Percentiles rank a stretch among this genome's conserved stretches.
phyloP scores from a whole-genome alignment of 30 jellyfish, hydroid and myxozoan species.

The Turritopsis rubra region DNA sequence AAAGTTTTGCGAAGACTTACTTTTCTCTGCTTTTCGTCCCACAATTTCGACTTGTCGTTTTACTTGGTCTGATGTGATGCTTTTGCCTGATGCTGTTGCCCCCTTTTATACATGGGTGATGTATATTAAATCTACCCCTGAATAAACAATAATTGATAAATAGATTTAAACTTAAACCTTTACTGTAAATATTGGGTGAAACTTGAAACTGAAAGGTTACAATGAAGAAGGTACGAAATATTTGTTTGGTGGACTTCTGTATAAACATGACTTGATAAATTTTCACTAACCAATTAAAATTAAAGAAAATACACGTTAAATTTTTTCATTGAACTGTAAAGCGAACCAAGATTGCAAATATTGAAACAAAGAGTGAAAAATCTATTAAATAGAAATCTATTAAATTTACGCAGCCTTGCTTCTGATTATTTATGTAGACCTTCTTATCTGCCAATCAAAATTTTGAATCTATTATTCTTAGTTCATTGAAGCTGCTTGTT shows the following conservation, averaged over 20 bases:
- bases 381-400: not conserved
- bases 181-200: not conserved
- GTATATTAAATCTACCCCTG: not conserved
- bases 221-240: not conserved
- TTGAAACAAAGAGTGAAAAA: not conserved
- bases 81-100: not conserved
- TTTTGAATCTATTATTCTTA: not conserved
- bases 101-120: not conserved
- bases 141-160: not conserved
- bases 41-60: not conserved
- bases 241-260: not conserved
- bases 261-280: not conserved
- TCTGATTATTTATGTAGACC: not conserved
- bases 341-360: not conserved
- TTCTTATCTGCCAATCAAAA: not conserved
- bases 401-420: not conserved
- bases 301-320: not conserved
- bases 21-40: not conserved
- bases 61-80: not conserved
- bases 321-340: not conserved
- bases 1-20: not conserved
- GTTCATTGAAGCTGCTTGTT: not conserved
- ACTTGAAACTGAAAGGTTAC: conserved; percentile 7
- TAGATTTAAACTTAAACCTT: conserved; percentile 3
- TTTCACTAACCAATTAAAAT: not conserved